Evolutionary conservation across 1,140 invertebrate species (phyloP).

Genomic region (Ips nitidus): DNA sequence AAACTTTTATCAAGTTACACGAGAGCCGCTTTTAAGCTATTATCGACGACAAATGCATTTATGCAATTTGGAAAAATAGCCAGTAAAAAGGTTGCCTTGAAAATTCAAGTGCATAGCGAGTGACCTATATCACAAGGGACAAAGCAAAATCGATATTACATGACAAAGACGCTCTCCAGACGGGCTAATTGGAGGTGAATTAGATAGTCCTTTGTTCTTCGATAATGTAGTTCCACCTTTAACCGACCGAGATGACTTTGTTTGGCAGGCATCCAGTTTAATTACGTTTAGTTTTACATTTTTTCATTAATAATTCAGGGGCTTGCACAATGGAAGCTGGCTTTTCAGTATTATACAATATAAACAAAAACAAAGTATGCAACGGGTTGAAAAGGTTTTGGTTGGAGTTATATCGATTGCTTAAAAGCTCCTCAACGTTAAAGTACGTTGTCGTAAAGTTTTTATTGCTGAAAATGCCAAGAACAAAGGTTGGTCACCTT

Average conservation of each 20-base stretch:
- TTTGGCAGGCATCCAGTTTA: slow-evolving; percentile 22
- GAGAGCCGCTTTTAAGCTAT: slow-evolving; percentile 30
- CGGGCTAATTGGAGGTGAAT: slow-evolving; percentile 24
- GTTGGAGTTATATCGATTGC: slow-evolving; percentile 4
- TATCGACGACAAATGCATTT: slow-evolving; percentile 36
- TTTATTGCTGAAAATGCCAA: slow-evolving; percentile 26
- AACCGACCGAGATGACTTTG: slow-evolving; percentile 24
- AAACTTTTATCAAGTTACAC: slow-evolving; percentile 32
- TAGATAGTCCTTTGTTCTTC: slow-evolving; percentile 25
- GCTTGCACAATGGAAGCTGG: too few relatives aligned
- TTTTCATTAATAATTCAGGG: too few relatives aligned
- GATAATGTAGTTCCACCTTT: slow-evolving; percentile 12
- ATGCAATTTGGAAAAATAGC: slow-evolving; percentile 34
- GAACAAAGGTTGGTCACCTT: slow-evolving; percentile 31
- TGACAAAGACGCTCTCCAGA: slow-evolving; percentile 14
- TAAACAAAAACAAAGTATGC: neutral
- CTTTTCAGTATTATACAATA: too few relatives aligned
- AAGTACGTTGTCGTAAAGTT: slow-evolving; percentile 24
- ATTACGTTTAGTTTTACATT: slow-evolving; percentile 12
- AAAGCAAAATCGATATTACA: slow-evolving; percentile 38
- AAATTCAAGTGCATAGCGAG: slow-evolving; percentile 31
- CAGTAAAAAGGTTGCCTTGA: slow-evolving; percentile 36
- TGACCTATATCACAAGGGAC: slow-evolving; percentile 39
- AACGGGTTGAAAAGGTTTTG: neutral
- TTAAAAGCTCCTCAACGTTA: slow-evolving; percentile 9